phyloP scores from a whole-genome alignment of 1,140 invertebrate species.

The Cyclina sinensis region DNA sequence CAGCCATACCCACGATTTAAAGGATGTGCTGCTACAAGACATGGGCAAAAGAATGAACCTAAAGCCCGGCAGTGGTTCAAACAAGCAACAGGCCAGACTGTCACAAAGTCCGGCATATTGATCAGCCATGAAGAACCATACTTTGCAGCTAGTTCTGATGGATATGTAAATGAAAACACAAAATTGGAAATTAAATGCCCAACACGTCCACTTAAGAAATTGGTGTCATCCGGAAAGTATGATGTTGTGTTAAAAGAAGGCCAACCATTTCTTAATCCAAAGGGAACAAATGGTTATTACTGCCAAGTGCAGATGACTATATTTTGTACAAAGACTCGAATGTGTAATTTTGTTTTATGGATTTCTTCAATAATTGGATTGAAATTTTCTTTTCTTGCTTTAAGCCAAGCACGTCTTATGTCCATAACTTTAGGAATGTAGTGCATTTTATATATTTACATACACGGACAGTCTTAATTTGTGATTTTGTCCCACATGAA shows the following conservation, averaged over 20 bases:
- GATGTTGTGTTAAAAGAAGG: neutral
- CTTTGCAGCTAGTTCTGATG: slow-evolving; percentile 17
- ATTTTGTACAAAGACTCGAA: no score
- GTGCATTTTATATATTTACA: neutral
- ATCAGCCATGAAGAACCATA: neutral
- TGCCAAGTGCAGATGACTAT: no score
- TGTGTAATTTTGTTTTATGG: no score
- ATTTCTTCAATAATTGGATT: neutral
- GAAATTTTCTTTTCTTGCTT: no score
- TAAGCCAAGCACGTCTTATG: no score
- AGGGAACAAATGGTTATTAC: no score
- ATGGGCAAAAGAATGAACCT: slow-evolving; percentile 20
- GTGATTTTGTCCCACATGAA: no score
- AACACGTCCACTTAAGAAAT: neutral
- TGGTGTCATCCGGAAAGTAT: neutral
- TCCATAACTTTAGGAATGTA: no score
- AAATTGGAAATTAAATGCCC: slow-evolving; percentile 27
- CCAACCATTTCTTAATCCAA: no score
- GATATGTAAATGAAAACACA: neutral
- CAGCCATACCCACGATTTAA: slow-evolving; percentile 20
- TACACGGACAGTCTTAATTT: neutral
- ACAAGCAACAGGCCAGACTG: neutral
- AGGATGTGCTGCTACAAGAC: slow-evolving; percentile 8
- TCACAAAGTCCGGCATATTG: neutral
- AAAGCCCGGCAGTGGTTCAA: neutral